Base-by-base conservation (phyloP, 1,140 invertebrate species). In the Drosophila arizonae region DNA sequence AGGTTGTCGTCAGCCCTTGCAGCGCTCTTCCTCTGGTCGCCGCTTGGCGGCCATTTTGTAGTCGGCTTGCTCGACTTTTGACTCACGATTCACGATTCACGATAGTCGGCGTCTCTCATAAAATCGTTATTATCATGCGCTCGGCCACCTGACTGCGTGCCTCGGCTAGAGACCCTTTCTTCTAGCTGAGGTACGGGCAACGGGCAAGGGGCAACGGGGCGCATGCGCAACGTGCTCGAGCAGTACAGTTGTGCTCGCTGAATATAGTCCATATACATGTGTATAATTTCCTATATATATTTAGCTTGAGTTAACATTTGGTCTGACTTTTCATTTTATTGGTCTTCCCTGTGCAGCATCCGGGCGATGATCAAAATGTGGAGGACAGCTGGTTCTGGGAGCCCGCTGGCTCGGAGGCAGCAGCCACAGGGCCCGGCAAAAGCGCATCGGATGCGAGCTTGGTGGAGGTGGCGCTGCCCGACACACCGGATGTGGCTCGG, bases 361-460 rank as follows among this genome's bases (percentile, higher is more conserved):
- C 45, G 0, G 54, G 24, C 56, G 85, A 88, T 11, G 76, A 84
- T 3, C 80, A 77, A 26, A 86, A 78, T 85, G 80, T 80, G 67
- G 93, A 94, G 50, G 91, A 93, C 57, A 93, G 90, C 76, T 94
- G 93, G 93, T 93, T 93, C 77, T 94, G 93, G 93, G 93, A 94
- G 63, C 93, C 93, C 8, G 90, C 92, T 24, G 76, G 71, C 45
- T n/a, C 30, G 5, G 52, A 66, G 2, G 11, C 57, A 41, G 30
- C 17, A 36, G 9, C 45, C 1, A 10, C 36, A 10, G 10, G 9
- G 6, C 10, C 36, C 4, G 10, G 11, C 8, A 39, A 62, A 61
- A 24, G 43, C 15, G 2, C 52, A 15, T 2, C 4, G 50, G 63
- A 77, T 4, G 9, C 46, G 8, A 72, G 28, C 11, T 56, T 87